Evolutionary conservation across 2,113 vertebrate genomes (phyloP), one percentile per base, ranked within the genome.

Genomic region (Leptobrachium leishanense): DNA sequence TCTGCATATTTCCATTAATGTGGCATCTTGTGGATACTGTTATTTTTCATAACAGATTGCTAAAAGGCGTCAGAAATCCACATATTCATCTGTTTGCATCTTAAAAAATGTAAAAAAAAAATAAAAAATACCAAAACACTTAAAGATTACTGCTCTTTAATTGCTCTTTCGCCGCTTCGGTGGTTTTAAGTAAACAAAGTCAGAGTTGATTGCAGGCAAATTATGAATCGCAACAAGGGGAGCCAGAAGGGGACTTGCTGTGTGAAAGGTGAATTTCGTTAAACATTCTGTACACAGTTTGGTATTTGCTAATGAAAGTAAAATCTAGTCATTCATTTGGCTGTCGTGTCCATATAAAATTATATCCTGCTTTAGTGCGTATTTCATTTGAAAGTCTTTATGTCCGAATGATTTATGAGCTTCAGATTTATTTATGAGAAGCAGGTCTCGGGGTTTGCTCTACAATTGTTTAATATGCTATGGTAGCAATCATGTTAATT

Each of bases 401-500:
- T 13, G 65, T 77, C 67, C 15, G 46, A 44, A 59, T 77, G 65
- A 77, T 77, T 77, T 77, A 77, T 59, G 75, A 77, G 65, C 39
- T 68, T 68, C 40, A 43, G 50, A 71, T 64, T 53, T 15, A 46
- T 41, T 71, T 53, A 53, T 78, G 67, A 77, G 43, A 55, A 77
- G 54, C 68, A 70, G 46, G 43, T 72, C 43, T 65, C 77, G 54
- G 71, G 69, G 68, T 79, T 72, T 79, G 77, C 59, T 79, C 31
- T 72, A 54, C 59, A 79, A 59, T 79, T 79, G 68, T 72, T 79
- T 72, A 72, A 72, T 72, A 79, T 79, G 68, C 69, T 72, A 72
- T 79, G 53, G 68, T 71, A 69, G 76, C 68, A 64, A 77, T 77
- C 76, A 71, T 77, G 77, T 79, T 79, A 72, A 79, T 72, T 79